Base-by-base conservation (phyloP, 2,888 invertebrate genomes). In the Alentia gelatinosa region DNA sequence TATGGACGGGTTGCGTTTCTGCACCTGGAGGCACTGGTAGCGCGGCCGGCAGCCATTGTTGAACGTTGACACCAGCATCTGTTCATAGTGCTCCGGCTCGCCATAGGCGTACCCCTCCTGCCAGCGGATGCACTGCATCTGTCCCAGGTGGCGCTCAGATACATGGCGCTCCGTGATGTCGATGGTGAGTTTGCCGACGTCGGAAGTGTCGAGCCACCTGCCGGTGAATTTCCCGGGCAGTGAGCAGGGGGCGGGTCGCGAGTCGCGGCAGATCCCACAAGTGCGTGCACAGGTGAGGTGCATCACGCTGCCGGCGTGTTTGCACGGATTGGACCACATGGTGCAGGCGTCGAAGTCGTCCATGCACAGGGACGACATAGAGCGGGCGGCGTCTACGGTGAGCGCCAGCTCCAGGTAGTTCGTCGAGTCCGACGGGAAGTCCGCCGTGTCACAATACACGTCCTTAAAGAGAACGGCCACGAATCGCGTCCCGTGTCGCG, bases 51-150 rank as follows among this genome's bases (percentile, higher is more conserved):
- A 91, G 40, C 91, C 91, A 68, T 91, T 91, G 19, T 91, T 83
- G 35, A 91, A 91, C 33, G 90, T 91, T 15, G 56, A 63, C 42
- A 91, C 91, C n/a, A 91, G n/a, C 91, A 91, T 91, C 37, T 89
- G 89, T 42, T 90, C 89, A 15, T 33, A 74, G 56, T 40, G 75
- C 30, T 91, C 84, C 9, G 91, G 74, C 26, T 91, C 88, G 30
- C 91, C 68, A 47, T 40, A 86, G n/a, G 33, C 26, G 33, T 35
- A 88, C 7, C 86, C 68, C 35, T 89, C 75, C 26, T 89, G 63
- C 91, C 91, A 89, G 26, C 63, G 19, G 89, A 89, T 42, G 33
- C 89, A 89, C 56, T 79, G 79, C 79, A 47, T 89, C 30, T 42
- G 15, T 7, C 56, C 40, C 37, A 89, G 63, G 5, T 39, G 47